Evolutionary conservation across 2,888 invertebrate genomes (phyloP), one percentile per base, ranked within the genome.

Genomic region (Xestia xanthographa): DNA sequence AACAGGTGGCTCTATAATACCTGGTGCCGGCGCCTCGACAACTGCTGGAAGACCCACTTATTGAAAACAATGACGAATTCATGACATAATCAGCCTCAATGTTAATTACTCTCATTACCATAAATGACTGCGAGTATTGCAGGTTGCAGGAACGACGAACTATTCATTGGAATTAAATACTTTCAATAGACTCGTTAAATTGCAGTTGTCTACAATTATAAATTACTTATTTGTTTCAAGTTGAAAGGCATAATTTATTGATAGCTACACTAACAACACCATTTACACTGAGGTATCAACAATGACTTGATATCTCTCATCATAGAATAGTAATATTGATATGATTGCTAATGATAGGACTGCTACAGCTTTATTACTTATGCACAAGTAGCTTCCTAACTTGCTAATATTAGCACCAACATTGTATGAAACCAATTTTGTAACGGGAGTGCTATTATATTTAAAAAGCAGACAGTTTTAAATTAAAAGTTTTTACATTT

Each of bases 101-200:
- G 20, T 58, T 75, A 66, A 66, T 75, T 43, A 12, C 65, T 22
- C 17, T 14, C 43, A 77, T 67, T 53, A 53, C 5, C 50, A 60
- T 45, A 22, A 11, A 29, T 8, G n/a, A 22, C n/a, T 62, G 67
- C 58, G n/a, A 34, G 22, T 69, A 14, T 9, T 26, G 14, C 22
- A 60, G 1, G 58, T 34, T 12, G 38, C 22, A 6, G 38, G n/a
- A 66, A 45, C 48, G 6, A 29, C 20, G 9, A 41, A 62, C 34
- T 11, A 48, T 45, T 41, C 20, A n/a, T 65, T 58, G 53, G 8
- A 34, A 34, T 41, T 53, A 29, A 74, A 63, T 67, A 48, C 48
- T 66, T 60, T 34, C 1, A 69, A 62, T 66, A 48, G 2, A 34
- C 43, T 63, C 50, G 14, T 62, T 74, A 29, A 26, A 43, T 60